phyloP scores from a whole-genome alignment of 2,888 invertebrate species.

The Patella depressa region DNA sequence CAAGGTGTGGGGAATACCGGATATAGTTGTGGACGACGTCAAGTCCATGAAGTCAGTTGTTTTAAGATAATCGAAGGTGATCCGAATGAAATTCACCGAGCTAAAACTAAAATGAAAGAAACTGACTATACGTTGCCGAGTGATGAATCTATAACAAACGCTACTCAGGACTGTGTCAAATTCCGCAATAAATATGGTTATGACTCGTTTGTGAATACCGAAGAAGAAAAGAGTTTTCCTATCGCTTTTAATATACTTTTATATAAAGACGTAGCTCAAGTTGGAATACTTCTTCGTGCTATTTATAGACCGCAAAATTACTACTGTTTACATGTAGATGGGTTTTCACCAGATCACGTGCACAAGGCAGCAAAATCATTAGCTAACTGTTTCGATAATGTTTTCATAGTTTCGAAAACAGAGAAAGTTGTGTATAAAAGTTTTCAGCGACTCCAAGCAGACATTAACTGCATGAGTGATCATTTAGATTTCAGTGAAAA shows the following conservation, averaged over 20 bases:
- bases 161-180: constrained; percentile 45
- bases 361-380: constrained; percentile 48
- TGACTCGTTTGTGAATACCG: constrained; percentile 15
- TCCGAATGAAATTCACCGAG: background rate
- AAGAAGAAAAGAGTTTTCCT: constrained; percentile 56
- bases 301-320: constrained; percentile 66
- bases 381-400: constrained; percentile 65
- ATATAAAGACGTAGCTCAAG: constrained; percentile 60
- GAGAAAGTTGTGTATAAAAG: constrained; percentile 67
- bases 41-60: background rate
- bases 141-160: background rate
- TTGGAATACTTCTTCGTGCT: constrained; percentile 57
- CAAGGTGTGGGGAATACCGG: background rate
- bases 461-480: constrained; percentile 69
- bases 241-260: constrained; percentile 65
- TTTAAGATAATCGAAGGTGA: background rate
- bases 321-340: constrained; percentile 69
- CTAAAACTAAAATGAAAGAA: background rate
- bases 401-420: constrained; percentile 62
- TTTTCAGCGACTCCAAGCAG: constrained; percentile 64
- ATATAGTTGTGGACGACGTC: background rate
- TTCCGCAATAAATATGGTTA: constrained; percentile 47
- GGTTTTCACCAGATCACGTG: constrained; percentile 43
- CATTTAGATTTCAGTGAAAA: constrained; percentile 39
- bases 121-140: background rate